Conservation (phyloP, 2,113 vertebrate species). For the Alligator mississippiensis region DNA sequence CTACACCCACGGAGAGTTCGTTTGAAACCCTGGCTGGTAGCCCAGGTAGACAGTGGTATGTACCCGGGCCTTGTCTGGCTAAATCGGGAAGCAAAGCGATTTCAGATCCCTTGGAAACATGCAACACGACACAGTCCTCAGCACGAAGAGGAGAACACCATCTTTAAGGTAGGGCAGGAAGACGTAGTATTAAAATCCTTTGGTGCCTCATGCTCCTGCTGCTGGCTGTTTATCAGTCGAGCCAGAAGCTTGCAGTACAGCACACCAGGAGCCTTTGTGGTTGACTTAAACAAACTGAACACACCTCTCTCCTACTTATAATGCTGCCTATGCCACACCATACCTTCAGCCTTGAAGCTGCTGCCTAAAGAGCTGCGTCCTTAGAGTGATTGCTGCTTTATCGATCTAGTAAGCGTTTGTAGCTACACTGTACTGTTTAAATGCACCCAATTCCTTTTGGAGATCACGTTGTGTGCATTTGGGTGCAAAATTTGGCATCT, state of each 20-base stretch:
- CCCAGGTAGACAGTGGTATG: slow-evolving; percentile 93
- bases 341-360: too few species aligned
- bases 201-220: neutral
- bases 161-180: slow-evolving; percentile 89
- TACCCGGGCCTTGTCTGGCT: slow-evolving; percentile 95
- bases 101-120: slow-evolving; percentile 98
- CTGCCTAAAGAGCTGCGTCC: too few species aligned
- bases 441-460: too few species aligned
- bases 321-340: too few species aligned
- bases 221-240: neutral
- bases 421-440: too few species aligned
- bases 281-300: too few species aligned
- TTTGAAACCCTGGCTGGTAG: slow-evolving; percentile 96
- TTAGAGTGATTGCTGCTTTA: too few species aligned
- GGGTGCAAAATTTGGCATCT: neutral
- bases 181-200: neutral
- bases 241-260: too few species aligned
- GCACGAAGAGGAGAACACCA: slow-evolving; percentile 98
- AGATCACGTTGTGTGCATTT: neutral
- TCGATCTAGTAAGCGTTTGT: too few species aligned
- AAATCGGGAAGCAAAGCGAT: slow-evolving; percentile 91
- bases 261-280: too few species aligned
- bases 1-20: slow-evolving; percentile 93
- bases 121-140: slow-evolving; percentile 96
- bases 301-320: too few species aligned